A percentile compares a stretch with the other conserved stretches of the same genome.
phyloP scores from a whole-genome alignment of 2,888 invertebrate genomes.

The Rhaphigaster nebulosa region DNA sequence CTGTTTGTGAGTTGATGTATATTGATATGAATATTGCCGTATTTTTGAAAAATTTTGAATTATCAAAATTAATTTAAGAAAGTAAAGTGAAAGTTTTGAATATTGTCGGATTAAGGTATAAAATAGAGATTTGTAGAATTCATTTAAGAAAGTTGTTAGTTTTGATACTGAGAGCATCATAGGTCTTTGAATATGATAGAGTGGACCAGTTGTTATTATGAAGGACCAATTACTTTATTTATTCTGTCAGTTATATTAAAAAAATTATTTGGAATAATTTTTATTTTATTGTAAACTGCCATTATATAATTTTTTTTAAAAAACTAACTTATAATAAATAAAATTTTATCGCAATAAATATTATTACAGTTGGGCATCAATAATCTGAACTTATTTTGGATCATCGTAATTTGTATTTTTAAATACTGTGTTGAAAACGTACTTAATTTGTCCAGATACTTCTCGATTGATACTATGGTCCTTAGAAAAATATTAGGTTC shows the following conservation, averaged over 20 bases:
- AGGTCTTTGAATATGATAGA: background rate
- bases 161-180: constrained; percentile 9
- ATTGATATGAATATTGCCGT: constrained; percentile 28
- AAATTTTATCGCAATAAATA: background rate
- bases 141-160: constrained; percentile 1
- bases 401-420: too few relatives aligned
- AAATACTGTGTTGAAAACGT: too few relatives aligned
- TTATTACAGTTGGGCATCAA: background rate
- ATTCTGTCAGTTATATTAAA: background rate
- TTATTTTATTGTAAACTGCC: constrained; percentile 1
- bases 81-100: background rate
- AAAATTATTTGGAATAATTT: background rate
- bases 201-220: constrained; percentile 39
- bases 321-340: background rate
- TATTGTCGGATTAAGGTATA: constrained; percentile 6
- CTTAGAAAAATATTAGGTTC: too few relatives aligned
- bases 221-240: constrained; percentile 29
- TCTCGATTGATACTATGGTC: too few relatives aligned
- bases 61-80: background rate
- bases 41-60: background rate
- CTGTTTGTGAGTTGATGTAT: background rate
- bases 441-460: too few relatives aligned
- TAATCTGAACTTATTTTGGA: background rate
- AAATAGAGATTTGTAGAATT: background rate
- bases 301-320: background rate